Evolutionary conservation across 2,113 vertebrate genomes (phyloP).

Genomic region (Stomatorhinus ivindoensis): DNA sequence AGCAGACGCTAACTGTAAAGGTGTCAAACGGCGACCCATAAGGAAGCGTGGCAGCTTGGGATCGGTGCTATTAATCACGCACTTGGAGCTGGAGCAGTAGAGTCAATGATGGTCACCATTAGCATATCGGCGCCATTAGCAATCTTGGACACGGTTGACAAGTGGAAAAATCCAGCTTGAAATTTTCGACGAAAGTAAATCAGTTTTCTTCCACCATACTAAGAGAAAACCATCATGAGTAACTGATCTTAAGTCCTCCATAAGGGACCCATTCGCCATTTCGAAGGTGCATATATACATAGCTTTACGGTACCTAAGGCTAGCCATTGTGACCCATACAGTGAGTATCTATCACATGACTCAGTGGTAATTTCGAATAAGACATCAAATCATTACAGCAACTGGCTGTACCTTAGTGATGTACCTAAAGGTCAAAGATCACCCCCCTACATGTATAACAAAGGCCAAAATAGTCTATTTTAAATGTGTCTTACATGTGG

Average conservation of each 20-base stretch:
- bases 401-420: neutral
- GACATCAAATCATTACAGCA: neutral
- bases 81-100: neutral
- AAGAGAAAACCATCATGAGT: neutral
- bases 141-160: neutral
- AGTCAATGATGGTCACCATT: neutral
- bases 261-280: neutral
- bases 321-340: neutral
- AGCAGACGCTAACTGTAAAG: neutral
- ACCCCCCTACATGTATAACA: neutral
- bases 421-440: neutral
- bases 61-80: neutral
- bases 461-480: neutral
- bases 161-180: neutral
- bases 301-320: neutral
- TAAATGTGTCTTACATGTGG: neutral
- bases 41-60: neutral
- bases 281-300: neutral
- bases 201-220: neutral
- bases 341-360: neutral
- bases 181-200: neutral
- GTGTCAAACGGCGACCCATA: neutral
- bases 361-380: neutral
- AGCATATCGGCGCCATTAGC: neutral
- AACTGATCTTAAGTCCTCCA: neutral